Percentiles rank a stretch among this genome's conserved stretches.
Conservation (phyloP, 2,113 vertebrate species). For the Butastur rufipennis region DNA sequence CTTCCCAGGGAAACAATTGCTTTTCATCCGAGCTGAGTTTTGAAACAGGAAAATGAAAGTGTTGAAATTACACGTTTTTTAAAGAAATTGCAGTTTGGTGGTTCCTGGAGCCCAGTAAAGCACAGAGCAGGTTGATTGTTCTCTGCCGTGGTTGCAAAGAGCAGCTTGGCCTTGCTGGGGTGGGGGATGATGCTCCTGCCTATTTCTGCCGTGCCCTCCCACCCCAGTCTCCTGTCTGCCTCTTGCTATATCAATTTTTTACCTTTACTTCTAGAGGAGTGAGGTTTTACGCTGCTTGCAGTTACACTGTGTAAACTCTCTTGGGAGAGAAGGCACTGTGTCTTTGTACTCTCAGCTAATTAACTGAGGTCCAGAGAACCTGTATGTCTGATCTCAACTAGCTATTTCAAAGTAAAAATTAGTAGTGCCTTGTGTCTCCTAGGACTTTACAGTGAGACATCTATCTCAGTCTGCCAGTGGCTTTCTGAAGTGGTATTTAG, state of each 20-base stretch:
- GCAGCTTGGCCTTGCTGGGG: background rate
- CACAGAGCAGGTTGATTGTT: background rate
- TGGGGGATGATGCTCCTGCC: accelerated
- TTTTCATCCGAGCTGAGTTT: background rate
- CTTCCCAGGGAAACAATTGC: background rate
- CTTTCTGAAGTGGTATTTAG: background rate
- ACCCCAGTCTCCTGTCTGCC: background rate
- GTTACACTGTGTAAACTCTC: background rate
- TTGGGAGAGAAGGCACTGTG: background rate
- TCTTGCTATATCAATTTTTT: background rate
- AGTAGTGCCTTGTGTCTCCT: background rate
- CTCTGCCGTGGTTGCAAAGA: background rate
- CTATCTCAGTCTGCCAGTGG: background rate
- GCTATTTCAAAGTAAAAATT: background rate
- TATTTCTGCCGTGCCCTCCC: background rate
- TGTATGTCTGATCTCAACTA: background rate
- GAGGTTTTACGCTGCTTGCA: too few species aligned
- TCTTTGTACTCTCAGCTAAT: background rate
- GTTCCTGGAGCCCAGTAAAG: background rate
- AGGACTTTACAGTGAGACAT: background rate
- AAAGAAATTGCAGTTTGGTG: background rate
- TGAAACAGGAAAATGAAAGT: background rate
- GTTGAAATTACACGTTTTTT: background rate
- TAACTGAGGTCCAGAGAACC: background rate
- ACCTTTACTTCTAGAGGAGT: background rate